Percentiles rank a stretch among this genome's conserved stretches.
Evolutionary conservation across 2,797 vertebrate genomes (phyloP).

Genomic region (Oceanodroma leucorhoa): DNA sequence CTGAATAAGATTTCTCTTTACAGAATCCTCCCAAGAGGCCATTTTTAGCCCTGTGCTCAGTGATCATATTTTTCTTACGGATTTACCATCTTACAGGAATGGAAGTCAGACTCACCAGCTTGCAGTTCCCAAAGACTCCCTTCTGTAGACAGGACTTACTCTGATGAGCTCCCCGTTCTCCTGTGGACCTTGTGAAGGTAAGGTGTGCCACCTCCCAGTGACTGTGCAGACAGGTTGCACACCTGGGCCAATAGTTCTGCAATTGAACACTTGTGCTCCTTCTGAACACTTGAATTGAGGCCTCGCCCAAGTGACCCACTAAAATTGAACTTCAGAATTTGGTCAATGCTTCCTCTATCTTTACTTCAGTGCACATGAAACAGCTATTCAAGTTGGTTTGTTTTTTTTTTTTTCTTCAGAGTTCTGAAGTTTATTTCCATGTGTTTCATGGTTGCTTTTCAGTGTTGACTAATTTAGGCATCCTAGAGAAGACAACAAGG

Average conservation of each 20-base stretch:
- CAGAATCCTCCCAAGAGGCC: neutral
- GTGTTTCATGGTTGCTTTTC: neutral
- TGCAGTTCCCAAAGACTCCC: neutral
- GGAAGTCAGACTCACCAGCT: neutral
- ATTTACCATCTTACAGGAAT: neutral
- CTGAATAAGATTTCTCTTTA: neutral
- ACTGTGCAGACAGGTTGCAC: neutral
- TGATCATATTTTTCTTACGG: neutral
- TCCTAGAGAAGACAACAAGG: neutral
- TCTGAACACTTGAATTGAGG: neutral
- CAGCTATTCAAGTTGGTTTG: neutral
- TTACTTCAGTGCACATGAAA: neutral
- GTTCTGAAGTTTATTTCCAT: neutral
- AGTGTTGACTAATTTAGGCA: neutral
- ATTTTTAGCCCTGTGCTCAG: neutral
- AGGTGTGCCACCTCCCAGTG: neutral
- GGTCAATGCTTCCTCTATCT: neutral
- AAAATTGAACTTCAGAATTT: neutral
- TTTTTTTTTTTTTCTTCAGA: neutral
- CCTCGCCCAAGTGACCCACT: neutral
- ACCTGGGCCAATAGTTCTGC: neutral
- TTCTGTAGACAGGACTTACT: neutral
- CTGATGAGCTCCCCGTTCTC: neutral
- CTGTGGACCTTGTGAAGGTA: neutral
- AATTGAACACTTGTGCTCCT: neutral